Base-by-base conservation (phyloP, 2,113 vertebrate species). In the Serinus canaria region DNA sequence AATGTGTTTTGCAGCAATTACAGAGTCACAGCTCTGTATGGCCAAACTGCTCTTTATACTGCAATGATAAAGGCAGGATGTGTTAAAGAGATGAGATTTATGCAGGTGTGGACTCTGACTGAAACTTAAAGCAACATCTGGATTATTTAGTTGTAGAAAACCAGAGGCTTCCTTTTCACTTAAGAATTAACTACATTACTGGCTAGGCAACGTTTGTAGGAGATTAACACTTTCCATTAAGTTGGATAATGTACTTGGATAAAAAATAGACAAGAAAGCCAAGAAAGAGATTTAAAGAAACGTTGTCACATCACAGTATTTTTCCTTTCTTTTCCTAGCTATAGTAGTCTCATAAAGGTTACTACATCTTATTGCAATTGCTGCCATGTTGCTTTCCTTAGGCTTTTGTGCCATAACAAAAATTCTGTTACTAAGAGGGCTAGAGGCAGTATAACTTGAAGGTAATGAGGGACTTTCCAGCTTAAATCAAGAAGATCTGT, bases 201-300 rank as follows among this genome's bases (percentile, higher is more conserved):
- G 74, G 12, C 10, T 53, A 58, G 19, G 12, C 4, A 66, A 58
- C 0, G 0, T 31, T 41, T 66, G 31, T 25, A 69, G 44, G 13
- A 64, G 24, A 19, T 28, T 2, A 82, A 58, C 4, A 30, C 5
- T 78, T 56, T 53, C 39, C 37, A 47, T 63, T 27, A 50, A 30
- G 15, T 23, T 35, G 44, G 21, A 30, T 50, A 67, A 13, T 4
- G 2, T 7, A 23, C 25, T 58, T 72, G 17, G 33, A 9, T n/a
- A 66, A 52, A 72, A 79, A 77, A 25, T 1, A 30, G 2, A 8
- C 46, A 77, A 25, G 22, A 37, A 52, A 50, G 5, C 2, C 3
- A 59, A 76, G 41, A n/a, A 64, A 66, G n/a, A 53, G 2, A 41
- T 63, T 55, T 35, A 60, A 66, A 31, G 28, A 85, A 46, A 89